phyloP scores from a whole-genome alignment of 2,797 vertebrate genomes.

The Centropyge bicolor region DNA sequence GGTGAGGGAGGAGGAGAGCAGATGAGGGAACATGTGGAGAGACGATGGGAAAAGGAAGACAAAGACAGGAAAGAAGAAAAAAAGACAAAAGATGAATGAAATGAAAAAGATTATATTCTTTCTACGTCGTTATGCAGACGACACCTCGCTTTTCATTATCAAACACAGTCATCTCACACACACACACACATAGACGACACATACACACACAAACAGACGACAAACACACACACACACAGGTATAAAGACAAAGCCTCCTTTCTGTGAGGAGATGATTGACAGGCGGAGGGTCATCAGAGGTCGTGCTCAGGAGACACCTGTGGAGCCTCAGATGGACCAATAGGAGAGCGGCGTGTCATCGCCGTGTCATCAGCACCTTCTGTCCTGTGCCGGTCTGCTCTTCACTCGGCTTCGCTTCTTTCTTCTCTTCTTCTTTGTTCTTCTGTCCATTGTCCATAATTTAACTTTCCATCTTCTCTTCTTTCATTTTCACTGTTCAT shows the following conservation, averaged over 20 bases:
- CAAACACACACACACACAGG: slow-evolving; percentile 10
- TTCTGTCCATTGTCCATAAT: slow-evolving; percentile 13
- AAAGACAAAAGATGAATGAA: not conserved
- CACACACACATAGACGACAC: slow-evolving; percentile 11
- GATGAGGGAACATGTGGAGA: not conserved
- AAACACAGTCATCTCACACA: not conserved
- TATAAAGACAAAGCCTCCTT: slow-evolving; percentile 70
- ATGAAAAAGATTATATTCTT: not conserved
- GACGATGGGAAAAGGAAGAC: not conserved
- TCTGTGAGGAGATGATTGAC: slow-evolving; percentile 71
- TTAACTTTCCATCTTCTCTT: not conserved
- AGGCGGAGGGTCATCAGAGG: slow-evolving; percentile 58
- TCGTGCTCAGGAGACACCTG: slow-evolving; percentile 65
- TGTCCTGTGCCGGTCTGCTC: not conserved
- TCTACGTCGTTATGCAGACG: slow-evolving; percentile 33
- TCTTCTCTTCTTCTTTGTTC: slow-evolving; percentile 31
- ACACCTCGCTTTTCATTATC: slow-evolving; percentile 29
- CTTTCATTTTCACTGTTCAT: not conserved
- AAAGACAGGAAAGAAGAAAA: no score
- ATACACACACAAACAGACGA: slow-evolving; percentile 17
- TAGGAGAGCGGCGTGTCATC: slow-evolving; percentile 45
- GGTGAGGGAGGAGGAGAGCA: not conserved
- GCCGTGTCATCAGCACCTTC: slow-evolving; percentile 23
- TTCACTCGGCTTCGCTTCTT: slow-evolving; percentile 33
- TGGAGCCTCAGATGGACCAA: slow-evolving; percentile 41